These are phyloP conservation scores for Tor tambroides DNA, from an alignment of 2,113 vertebrate genomes.

Conservation along the genomic window DNA sequence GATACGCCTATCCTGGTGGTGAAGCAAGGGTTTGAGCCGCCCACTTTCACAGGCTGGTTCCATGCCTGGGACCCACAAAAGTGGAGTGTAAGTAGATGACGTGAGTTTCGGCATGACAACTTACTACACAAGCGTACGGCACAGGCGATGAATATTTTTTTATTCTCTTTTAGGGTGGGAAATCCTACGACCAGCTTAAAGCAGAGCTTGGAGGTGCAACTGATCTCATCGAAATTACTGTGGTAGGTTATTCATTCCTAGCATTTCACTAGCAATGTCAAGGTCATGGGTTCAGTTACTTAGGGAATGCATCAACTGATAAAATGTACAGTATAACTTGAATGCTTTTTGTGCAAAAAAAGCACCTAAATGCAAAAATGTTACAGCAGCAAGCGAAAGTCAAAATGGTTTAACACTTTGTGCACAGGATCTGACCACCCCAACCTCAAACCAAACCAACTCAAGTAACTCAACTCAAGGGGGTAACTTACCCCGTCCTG, in stretches of 20 bases:
- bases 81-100: slow-evolving; percentile 77
- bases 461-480: background rate
- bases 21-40: slow-evolving; percentile 84
- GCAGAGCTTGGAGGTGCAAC: slow-evolving; percentile 72
- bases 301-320: background rate
- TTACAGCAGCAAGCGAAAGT: background rate
- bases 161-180: slow-evolving; percentile 71
- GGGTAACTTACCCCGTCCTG: background rate
- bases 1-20: slow-evolving; percentile 83
- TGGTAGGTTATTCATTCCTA: slow-evolving; percentile 65
- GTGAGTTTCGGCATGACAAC: background rate
- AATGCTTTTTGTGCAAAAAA: background rate
- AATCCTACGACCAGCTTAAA: slow-evolving; percentile 79
- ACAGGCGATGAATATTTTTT: background rate
- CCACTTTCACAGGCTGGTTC: slow-evolving; percentile 89
- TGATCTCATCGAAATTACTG: slow-evolving; percentile 69
- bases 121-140: background rate
- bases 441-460: slow-evolving; percentile 31
- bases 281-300: background rate
- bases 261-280: background rate
- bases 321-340: background rate
- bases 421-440: slow-evolving; percentile 67
- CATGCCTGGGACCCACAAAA: slow-evolving; percentile 84
- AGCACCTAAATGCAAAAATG: background rate
- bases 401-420: too few relatives aligned